Conservation (phyloP, 2,888 invertebrate species). For the Anthrax anthrax region DNA sequence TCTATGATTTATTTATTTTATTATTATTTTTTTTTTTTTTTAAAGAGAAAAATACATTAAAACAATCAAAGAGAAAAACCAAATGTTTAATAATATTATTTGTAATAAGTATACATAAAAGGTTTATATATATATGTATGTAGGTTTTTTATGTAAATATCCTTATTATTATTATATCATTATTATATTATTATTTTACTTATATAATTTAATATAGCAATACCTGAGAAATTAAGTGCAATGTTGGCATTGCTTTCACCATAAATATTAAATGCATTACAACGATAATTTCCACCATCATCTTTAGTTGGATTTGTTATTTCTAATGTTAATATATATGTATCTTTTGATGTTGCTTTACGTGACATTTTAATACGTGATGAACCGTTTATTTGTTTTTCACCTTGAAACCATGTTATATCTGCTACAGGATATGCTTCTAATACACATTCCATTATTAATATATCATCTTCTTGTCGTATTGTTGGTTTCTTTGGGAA, state of each 20-base stretch:
- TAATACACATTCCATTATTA: conserved; percentile 90
- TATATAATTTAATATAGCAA: no score
- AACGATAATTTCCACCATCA: conserved; percentile 97
- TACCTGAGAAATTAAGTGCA: conserved; percentile 98
- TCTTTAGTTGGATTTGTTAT: conserved; percentile 89
- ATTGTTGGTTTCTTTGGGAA: conserved; percentile 96
- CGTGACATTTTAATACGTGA: conserved; percentile 77
- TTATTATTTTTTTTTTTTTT: no score
- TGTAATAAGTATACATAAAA: no score
- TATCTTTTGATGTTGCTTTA: conserved; percentile 78
- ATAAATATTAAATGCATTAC: conserved; percentile 95
- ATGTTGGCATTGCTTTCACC: conserved; percentile 99
- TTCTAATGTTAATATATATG: conserved; percentile 81
- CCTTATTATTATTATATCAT: no score
- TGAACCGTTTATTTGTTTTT: conserved; percentile 68
- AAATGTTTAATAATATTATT: no score
- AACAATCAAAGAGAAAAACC: no score
- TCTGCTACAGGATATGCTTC: conserved; percentile 93
- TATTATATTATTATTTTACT: no score
- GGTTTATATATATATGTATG: no score
- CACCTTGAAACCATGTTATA: conserved; percentile 90
- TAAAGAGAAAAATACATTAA: no score
- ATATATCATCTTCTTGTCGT: conserved; percentile 79
- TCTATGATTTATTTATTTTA: no score
- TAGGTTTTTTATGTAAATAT: no score